Evolutionary conservation across 2,888 invertebrate species (phyloP).

Genomic region (Antheraea assamensis): DNA sequence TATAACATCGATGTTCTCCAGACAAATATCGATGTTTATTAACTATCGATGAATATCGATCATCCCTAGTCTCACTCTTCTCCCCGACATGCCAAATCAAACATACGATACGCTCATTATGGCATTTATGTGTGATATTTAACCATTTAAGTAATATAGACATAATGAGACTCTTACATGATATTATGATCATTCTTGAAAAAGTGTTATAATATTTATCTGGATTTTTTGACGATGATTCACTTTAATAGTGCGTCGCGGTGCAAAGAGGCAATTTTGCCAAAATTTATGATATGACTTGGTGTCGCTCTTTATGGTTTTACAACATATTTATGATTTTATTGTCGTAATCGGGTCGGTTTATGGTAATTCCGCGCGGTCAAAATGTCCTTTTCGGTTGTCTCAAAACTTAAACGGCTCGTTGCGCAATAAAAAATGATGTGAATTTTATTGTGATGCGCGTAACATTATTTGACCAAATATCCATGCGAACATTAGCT

Average conservation of each 20-base stretch:
- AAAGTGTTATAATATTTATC: neutral
- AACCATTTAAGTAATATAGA: neutral
- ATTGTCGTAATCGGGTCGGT: slow-evolving; percentile 64
- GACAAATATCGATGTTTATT: no score
- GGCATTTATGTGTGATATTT: neutral
- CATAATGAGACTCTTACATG: neutral
- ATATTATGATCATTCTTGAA: neutral
- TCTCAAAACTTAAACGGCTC: slow-evolving; percentile 20
- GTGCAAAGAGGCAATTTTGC: slow-evolving; percentile 69
- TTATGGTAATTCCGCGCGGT: slow-evolving; percentile 60
- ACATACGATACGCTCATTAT: neutral
- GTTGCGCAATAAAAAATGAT: slow-evolving; percentile 23
- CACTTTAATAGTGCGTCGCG: slow-evolving; percentile 45
- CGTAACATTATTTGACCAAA: slow-evolving; percentile 1
- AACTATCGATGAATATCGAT: no score
- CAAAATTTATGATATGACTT: slow-evolving; percentile 68
- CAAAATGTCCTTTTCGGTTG: slow-evolving; percentile 38
- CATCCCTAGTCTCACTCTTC: no score
- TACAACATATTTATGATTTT: slow-evolving; percentile 80
- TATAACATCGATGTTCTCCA: no score
- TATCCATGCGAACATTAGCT: slow-evolving; percentile 4
- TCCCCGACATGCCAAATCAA: neutral
- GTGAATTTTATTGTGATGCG: slow-evolving; percentile 24
- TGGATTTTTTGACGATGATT: slow-evolving; percentile 11
- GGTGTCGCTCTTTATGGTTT: slow-evolving; percentile 76